Evolutionary conservation across 2,888 invertebrate genomes (phyloP).

Genomic region (Rotaria magnacalcarata): DNA sequence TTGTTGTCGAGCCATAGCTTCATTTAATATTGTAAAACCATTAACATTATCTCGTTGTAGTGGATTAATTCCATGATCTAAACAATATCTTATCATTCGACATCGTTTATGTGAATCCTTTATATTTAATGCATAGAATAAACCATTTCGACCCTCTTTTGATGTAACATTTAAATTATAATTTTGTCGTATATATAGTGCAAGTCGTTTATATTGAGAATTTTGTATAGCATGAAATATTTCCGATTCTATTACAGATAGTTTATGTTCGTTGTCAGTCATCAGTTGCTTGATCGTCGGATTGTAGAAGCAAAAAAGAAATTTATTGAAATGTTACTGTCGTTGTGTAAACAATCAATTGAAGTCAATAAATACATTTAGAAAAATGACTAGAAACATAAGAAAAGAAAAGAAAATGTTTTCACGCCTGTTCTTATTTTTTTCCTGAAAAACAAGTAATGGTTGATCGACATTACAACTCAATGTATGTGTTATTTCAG

Average conservation of each 20-base stretch:
- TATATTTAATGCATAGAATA: slow-evolving; percentile 39
- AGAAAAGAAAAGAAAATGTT: no score
- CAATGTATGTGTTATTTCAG: no score
- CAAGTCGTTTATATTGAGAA: slow-evolving; percentile 40
- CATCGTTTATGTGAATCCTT: slow-evolving; percentile 34
- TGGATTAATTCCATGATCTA: slow-evolving; percentile 38
- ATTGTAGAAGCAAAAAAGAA: no score
- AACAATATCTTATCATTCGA: slow-evolving; percentile 42
- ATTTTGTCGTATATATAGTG: slow-evolving; percentile 42
- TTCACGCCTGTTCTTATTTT: no score
- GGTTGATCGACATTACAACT: no score
- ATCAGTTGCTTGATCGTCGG: no score
- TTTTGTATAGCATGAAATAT: slow-evolving; percentile 42
- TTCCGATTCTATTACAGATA: not conserved
- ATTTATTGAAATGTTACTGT: no score
- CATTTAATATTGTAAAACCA: slow-evolving; percentile 37
- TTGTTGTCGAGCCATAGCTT: slow-evolving; percentile 35
- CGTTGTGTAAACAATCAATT: no score
- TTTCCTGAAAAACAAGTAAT: no score
- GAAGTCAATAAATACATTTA: no score
- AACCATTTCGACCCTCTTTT: slow-evolving; percentile 38
- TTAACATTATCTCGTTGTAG: slow-evolving; percentile 5
- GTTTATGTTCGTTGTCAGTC: not conserved
- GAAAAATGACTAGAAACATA: no score
- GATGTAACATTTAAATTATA: slow-evolving; percentile 44